Conservation (phyloP, 2,888 invertebrate genomes). For the Apoda limacodes region DNA sequence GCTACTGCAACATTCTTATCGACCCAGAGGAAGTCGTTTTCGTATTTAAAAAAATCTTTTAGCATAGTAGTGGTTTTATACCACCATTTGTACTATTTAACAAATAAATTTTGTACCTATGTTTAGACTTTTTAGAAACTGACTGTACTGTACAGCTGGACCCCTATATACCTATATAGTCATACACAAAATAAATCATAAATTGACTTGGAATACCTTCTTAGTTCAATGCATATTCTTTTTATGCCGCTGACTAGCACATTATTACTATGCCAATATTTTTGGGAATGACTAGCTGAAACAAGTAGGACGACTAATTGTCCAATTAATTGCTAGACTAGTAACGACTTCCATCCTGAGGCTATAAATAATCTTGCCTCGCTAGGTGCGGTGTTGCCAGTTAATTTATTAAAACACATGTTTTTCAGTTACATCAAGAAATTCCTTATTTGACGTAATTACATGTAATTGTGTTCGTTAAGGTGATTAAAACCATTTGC, state of each 20-base stretch:
- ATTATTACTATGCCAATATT: constrained; percentile 23
- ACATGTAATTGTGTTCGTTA: constrained; percentile 34
- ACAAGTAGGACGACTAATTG: constrained; percentile 17
- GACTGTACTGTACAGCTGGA: no score
- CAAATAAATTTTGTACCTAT: no score
- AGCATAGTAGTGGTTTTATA: no score
- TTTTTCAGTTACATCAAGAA: constrained; percentile 29
- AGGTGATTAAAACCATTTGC: constrained; percentile 18
- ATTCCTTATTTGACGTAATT: constrained; percentile 27
- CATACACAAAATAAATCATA: no score
- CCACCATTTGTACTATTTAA: no score
- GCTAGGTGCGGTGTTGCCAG: constrained; percentile 19
- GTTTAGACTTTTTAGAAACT: no score
- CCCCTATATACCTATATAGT: no score
- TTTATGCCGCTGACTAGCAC: constrained; percentile 19
- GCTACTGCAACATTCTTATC: no score
- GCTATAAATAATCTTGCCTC: constrained; percentile 21
- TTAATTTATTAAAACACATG: constrained; percentile 26
- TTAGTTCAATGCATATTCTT: no score
- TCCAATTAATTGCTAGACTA: constrained; percentile 16
- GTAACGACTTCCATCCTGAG: constrained; percentile 21
- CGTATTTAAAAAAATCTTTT: no score
- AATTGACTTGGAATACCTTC: no score
- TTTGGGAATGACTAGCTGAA: constrained; percentile 15
- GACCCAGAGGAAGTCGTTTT: no score